Evolutionary conservation across 2,888 invertebrate species (phyloP).

Genomic region (Drosophila borealis): DNA sequence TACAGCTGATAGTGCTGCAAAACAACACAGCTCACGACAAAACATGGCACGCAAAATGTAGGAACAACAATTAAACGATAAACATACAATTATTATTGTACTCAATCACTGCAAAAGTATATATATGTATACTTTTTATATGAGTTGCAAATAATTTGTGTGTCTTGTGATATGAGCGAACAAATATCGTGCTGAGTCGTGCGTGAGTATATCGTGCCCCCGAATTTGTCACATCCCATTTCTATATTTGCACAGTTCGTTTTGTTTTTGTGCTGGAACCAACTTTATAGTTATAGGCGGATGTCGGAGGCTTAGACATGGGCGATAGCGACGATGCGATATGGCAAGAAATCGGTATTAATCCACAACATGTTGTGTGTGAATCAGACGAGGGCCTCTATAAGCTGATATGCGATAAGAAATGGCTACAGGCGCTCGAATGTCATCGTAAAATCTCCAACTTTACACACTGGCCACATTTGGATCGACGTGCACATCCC

Average conservation of each 20-base stretch:
- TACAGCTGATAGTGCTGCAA: conserved; percentile 54
- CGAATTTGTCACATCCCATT: conserved; percentile 14
- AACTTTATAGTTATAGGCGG: conserved; percentile 39
- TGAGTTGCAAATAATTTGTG: neutral
- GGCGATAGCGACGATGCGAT: conserved; percentile 86
- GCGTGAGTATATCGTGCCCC: neutral
- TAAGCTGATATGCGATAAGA: conserved; percentile 88
- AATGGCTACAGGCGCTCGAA: conserved; percentile 87
- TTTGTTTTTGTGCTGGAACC: conserved; percentile 31
- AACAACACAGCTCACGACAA: neutral
- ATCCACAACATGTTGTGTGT: conserved; percentile 88
- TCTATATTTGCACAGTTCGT: conserved; percentile 40
- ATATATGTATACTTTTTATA: rapidly evolving
- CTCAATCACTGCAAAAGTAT: neutral
- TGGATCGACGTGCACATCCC: conserved; percentile 82
- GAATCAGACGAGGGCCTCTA: conserved; percentile 87
- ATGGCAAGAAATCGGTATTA: conserved; percentile 90
- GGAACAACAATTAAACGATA: neutral
- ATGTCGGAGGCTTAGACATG: conserved; percentile 48
- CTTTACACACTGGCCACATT: conserved; percentile 76
- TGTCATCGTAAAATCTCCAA: conserved; percentile 76
- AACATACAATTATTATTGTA: neutral
- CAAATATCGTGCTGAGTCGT: neutral
- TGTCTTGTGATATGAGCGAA: neutral
- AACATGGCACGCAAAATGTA: neutral